phyloP scores from a whole-genome alignment of 1,140 invertebrate species.

The Drosophila setifemur region DNA sequence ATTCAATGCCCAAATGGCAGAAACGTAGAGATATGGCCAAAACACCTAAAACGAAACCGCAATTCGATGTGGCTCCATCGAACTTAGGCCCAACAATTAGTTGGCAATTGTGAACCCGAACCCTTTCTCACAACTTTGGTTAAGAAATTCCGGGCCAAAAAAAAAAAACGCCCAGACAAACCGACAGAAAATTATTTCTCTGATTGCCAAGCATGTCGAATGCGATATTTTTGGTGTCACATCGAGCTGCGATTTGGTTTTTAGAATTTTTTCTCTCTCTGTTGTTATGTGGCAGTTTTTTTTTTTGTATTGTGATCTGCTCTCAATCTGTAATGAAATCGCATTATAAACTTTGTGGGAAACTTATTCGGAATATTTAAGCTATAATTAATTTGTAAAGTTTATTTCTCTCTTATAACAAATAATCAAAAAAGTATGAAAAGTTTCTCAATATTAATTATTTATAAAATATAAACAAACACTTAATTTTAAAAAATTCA shows the following conservation, averaged over 20 bases:
- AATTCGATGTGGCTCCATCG: constrained; percentile 40
- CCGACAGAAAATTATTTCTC: constrained; percentile 1
- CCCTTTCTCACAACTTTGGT: background rate
- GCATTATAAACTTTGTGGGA: too few species aligned
- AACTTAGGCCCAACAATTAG: constrained; percentile 47
- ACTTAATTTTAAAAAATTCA: too few species aligned
- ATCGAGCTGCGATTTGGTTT: too few species aligned
- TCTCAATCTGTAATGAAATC: too few species aligned
- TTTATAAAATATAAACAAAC: too few species aligned
- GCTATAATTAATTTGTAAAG: too few species aligned
- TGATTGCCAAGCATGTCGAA: constrained; percentile 64
- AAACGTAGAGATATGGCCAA: constrained; percentile 5
- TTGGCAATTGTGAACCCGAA: constrained; percentile 38
- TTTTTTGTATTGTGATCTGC: constrained; percentile 13
- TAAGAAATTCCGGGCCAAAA: too few species aligned
- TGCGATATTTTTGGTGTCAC: constrained; percentile 37
- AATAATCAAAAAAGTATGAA: too few species aligned
- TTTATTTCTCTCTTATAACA: too few species aligned
- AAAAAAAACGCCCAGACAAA: background rate
- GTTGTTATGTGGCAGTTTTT: background rate
- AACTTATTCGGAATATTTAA: too few species aligned
- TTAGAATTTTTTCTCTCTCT: too few species aligned
- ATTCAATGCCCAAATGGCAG: constrained; percentile 41
- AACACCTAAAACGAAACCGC: constrained; percentile 15
- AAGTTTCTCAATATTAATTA: too few species aligned